These are phyloP conservation scores for Sycobia sp. DNA, from an alignment of 1,140 invertebrate species.

Conservation along the genomic window DNA sequence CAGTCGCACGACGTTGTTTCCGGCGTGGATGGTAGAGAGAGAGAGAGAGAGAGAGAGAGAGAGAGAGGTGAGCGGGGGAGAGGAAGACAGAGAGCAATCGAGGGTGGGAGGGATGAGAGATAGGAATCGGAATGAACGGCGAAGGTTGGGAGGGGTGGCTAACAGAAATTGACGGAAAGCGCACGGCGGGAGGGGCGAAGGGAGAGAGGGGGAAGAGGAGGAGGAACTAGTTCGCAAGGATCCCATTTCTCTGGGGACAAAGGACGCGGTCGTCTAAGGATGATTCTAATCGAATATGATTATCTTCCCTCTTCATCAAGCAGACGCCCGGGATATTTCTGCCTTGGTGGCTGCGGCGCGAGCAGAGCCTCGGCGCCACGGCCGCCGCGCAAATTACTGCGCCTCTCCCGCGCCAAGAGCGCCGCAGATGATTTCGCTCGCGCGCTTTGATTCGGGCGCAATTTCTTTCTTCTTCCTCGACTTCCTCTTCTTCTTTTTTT, in stretches of 20 bases:
- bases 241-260: conserved; percentile 44
- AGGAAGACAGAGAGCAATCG: conserved; percentile 2
- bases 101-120: too few species aligned
- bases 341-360: not conserved
- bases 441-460: too few species aligned
- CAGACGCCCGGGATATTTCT: conserved; percentile 26
- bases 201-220: not conserved
- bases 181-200: conserved; percentile 16
- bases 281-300: conserved; percentile 57
- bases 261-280: conserved; percentile 46
- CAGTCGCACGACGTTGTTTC: conserved; percentile 13
- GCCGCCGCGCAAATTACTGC: not conserved
- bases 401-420: too few species aligned
- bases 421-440: too few species aligned
- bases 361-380: not conserved
- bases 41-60: conserved; percentile 37
- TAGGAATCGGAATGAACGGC: too few species aligned
- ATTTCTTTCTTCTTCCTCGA: too few species aligned
- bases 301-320: conserved; percentile 51
- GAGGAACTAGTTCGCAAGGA: not conserved
- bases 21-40: conserved; percentile 17
- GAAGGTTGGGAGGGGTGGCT: too few species aligned
- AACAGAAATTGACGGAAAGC: conserved; percentile 14
- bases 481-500: not conserved
- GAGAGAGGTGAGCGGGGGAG: too few species aligned